Base-by-base conservation (phyloP, 1,140 invertebrate genomes). In the Diorhabda carinulata region DNA sequence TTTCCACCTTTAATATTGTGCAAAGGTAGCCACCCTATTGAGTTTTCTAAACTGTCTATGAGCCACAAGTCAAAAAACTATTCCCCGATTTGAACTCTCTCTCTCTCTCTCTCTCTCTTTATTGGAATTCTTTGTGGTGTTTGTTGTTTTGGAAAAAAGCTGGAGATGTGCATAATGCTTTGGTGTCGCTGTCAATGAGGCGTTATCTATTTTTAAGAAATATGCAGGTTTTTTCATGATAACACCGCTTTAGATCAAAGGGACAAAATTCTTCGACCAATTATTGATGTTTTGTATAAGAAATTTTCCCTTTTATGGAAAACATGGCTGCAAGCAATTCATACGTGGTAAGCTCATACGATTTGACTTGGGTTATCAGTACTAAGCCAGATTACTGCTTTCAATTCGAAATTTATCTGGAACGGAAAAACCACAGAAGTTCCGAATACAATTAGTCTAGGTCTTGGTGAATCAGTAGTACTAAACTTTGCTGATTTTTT, bases 131-230 rank as follows among this genome's bases (percentile, higher is more conserved):
- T 75, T 25, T 62, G 25, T 25, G 25, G 1, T 25, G 25, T 25
- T 25, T 25, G 25, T 76, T 8, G 47, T 75, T 66, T 65, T 76
- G 72, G 73, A 71, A 78, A 65, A 71, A 61, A 7, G 59, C 61
- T 25, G 56, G 63, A 9, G 74, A 78, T 62, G 44, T 66, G n/a
- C 44, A 76, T 57, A 77, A 77, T 71, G 68, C 66, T 59, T 61
- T 78, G 40, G 69, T 78, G n/a, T 67, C 68, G 43, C 44, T 61
- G 64, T 68, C 72, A 57, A 72, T 76, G 41, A 70, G 72, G n/a
- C 68, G 70, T 56, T 63, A 77, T 66, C 62, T 72, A 64, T 77
- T 76, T 76, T 67, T 0, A 25, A 25, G 25, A 25, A 25, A 25
- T 25, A 25, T 25, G 25, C 25, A 25, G 25, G 25, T 25, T 25